Evolutionary conservation across 2,888 invertebrate genomes (phyloP).

Genomic region (Criorhina ranunculi): DNA sequence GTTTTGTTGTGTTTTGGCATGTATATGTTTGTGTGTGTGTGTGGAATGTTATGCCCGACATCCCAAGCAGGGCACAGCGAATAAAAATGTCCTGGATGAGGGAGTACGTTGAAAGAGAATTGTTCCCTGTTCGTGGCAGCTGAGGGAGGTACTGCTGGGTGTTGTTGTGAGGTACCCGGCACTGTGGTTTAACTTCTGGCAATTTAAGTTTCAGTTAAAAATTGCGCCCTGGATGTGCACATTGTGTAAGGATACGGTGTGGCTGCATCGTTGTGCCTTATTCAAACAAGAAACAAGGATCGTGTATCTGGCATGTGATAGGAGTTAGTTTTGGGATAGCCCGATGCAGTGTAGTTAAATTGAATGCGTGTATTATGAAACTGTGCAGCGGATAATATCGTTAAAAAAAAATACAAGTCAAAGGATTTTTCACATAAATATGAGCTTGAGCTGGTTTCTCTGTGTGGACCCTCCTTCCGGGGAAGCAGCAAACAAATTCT

Average conservation of each 20-base stretch:
- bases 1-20: constrained; percentile 41
- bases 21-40: background rate
- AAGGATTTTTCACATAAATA: constrained; percentile 43
- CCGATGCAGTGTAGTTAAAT: constrained; percentile 32
- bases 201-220: constrained; percentile 72
- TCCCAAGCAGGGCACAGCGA: constrained; percentile 68
- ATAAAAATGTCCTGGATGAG: constrained; percentile 73
- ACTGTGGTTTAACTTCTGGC: constrained; percentile 72
- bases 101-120: constrained; percentile 70
- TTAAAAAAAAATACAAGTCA: constrained; percentile 53
- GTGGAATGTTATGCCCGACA: constrained; percentile 65
- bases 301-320: constrained; percentile 52
- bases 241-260: constrained; percentile 14
- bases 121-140: constrained; percentile 64
- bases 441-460: background rate
- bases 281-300: background rate
- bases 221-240: constrained; percentile 45
- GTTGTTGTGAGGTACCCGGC: constrained; percentile 15
- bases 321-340: constrained; percentile 3
- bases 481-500: constrained; percentile 1
- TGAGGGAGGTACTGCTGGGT: constrained; percentile 12
- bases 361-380: constrained; percentile 71
- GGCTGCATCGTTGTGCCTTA: constrained; percentile 5
- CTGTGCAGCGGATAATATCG: constrained; percentile 47
- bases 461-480: constrained; percentile 17